These are phyloP conservation scores for Diaprepes abbreviatus DNA, from an alignment of 2,888 invertebrate species.

Conservation along the genomic window DNA sequence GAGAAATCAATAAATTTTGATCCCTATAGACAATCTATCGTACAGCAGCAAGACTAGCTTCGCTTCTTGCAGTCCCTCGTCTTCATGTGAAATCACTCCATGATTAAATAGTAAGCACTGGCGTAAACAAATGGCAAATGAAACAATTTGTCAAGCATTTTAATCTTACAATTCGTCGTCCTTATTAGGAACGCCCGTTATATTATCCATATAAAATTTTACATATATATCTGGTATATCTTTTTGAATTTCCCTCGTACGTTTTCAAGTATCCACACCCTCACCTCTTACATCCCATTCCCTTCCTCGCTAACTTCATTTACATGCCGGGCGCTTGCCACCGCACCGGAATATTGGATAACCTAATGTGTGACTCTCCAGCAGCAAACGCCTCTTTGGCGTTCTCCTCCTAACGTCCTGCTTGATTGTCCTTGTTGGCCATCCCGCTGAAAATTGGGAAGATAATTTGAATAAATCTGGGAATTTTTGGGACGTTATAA, in stretches of 20 bases:
- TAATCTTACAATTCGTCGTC: too few species aligned
- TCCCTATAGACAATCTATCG: too few species aligned
- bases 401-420: slow-evolving; percentile 48
- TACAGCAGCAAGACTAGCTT: too few species aligned
- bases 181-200: too few species aligned
- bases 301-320: slow-evolving; percentile 65
- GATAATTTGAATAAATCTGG: slow-evolving; percentile 38
- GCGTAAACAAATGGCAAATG: too few species aligned
- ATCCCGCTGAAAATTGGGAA: slow-evolving; percentile 37
- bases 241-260: slow-evolving; percentile 2
- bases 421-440: slow-evolving; percentile 50
- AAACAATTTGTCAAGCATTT: too few species aligned
- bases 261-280: slow-evolving; percentile 31
- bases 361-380: slow-evolving; percentile 66
- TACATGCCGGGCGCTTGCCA: slow-evolving; percentile 69
- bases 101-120: too few species aligned
- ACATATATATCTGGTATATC: too few species aligned
- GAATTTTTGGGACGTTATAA: slow-evolving; percentile 13
- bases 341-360: slow-evolving; percentile 68
- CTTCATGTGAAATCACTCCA: too few species aligned
- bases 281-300: slow-evolving; percentile 50
- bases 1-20: too few species aligned
- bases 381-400: slow-evolving; percentile 52
- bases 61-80: too few species aligned
- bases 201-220: too few species aligned